Base-by-base conservation (phyloP, 2,113 vertebrate species). In the Fukomys damarensis region DNA sequence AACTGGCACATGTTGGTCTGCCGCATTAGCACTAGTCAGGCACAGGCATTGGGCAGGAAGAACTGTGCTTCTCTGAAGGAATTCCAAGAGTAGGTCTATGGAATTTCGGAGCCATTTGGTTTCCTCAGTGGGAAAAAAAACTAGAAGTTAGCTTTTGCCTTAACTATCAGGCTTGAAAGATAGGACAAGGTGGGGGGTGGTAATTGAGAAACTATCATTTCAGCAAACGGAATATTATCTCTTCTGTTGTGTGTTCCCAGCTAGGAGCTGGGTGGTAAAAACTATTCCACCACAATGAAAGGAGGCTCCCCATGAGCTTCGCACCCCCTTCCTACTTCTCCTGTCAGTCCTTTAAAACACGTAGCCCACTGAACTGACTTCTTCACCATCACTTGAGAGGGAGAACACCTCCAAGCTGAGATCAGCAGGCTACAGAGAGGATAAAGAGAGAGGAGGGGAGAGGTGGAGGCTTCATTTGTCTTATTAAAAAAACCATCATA, bases 131-230 rank as follows among this genome's bases (percentile, higher is more conserved):
- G 46, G 84, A 83, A 72, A 54, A 93, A 92, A 63, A 65, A 65
- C 12, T n/a, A 61, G 56, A 26, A 63, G 61, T 80, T 79, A 54
- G 20, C 49, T 89, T 93, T 58, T 80, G 30, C 46, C 43, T 89
- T 86, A 74, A 89, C 72, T 59, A 91, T 46, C 70, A 92, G 43
- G 12, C 28, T 86, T 88, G 26, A 88, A 93, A 94, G 16, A 43
- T 52, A 81, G 52, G 56, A 95, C n/a, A 17, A 12, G 2, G 16
- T 38, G 26, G 81, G 9, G 24, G 24, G 56, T 49, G 24, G 56
- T 49, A 56, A 54, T 61, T 86, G 61, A 93, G 92, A 92, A 92
- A 91, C 85, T 30, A 74, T 4, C 7, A 74, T 91, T 86, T 81
- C 61, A 72, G 58, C 54, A 88, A 85, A 49, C 38, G 81, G 52